Base-by-base conservation (phyloP, 2,888 invertebrate genomes). In the Cephus pygmeus region DNA sequence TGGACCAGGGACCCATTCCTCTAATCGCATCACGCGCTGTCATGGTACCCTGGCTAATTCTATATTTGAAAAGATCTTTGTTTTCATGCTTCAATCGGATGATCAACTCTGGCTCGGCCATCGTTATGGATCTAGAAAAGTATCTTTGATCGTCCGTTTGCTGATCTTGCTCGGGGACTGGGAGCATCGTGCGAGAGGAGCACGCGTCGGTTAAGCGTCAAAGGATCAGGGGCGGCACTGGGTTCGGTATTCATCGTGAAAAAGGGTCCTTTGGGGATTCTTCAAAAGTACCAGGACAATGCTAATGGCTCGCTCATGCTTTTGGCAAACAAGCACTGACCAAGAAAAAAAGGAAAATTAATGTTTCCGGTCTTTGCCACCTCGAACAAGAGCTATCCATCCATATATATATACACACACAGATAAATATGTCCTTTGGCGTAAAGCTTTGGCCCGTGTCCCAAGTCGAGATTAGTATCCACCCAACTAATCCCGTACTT, bases 401-500 rank as follows among this genome's bases (percentile, higher is more conserved):
- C 1, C 9, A 12, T 4, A 12, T 12, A 15, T 15, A 56, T 1
- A 56, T 9, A 56, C 1, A 35, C 35, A 3, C 3, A 12, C 3
- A 12, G 3, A 35, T 9, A 56, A 9, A 23, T 56, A 23, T 56
- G 56, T 23, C 56, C 23, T 23, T 56, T 2, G 15, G 23, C 23
- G 23, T 9, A 56, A 56, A 56, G 56, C 23, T 56, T 9, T 56
- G 56, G 56, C 56, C 56, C 56, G 56, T 56, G 56, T 56, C 56
- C 56, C 56, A 56, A 56, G 56, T 56, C 56, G 56, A 56, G 56
- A 56, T 56, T 56, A 56, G 56, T 56, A 23, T 56, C 56, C 56
- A 56, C 56, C 56, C 56, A 23, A 56, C 56, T 74, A 73, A 69
- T 74, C 77, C 34, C n/a, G 36, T 85, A 83, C 71, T 86, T 87